phyloP scores from a whole-genome alignment of 1,140 invertebrate species.

The Drosophila ohnishii region DNA sequence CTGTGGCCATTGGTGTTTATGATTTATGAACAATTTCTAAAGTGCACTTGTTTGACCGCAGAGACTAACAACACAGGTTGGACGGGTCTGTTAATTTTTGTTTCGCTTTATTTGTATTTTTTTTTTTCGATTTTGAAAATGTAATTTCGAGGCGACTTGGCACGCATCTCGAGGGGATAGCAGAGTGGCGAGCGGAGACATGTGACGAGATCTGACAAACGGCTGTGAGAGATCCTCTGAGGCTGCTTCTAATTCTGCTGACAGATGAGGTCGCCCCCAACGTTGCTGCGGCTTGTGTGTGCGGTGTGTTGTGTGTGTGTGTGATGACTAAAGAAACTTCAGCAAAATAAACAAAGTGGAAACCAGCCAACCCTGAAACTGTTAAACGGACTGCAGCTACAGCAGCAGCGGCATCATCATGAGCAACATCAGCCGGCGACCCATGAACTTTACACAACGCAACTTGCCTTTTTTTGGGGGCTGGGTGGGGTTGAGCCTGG shows the following conservation, averaged over 20 bases:
- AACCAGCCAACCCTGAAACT: conserved; percentile 77
- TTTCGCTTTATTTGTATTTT: conserved; percentile 23
- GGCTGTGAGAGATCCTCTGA: conserved; percentile 36
- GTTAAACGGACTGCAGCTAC: conserved; percentile 66
- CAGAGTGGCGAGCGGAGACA: conserved; percentile 26
- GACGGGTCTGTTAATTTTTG: conserved; percentile 56
- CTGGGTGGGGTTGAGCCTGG: conserved; percentile 8
- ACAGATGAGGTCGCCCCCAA: conserved; percentile 79
- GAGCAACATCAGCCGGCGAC: conserved; percentile 50
- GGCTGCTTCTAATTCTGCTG: conserved; percentile 77
- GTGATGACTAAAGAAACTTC: conserved; percentile 38
- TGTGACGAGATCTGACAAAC: conserved; percentile 49
- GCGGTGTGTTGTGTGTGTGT: conserved; percentile 12
- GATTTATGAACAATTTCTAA: conserved; percentile 82
- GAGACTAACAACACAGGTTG: conserved; percentile 79
- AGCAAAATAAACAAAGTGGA: conserved; percentile 39
- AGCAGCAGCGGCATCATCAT: conserved; percentile 27
- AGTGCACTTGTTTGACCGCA: conserved; percentile 81
- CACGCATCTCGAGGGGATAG: conserved; percentile 50
- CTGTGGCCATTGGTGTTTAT: conserved; percentile 51
- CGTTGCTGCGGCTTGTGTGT: conserved; percentile 50
- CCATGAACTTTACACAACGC: conserved; percentile 75
- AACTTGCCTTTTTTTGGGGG: conserved; percentile 25
- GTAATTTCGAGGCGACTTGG: conserved; percentile 70
- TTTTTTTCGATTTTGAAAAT: conserved; percentile 56